phyloP scores from a whole-genome alignment of 2,797 vertebrate species.

The Chiloscyllium punctatum region DNA sequence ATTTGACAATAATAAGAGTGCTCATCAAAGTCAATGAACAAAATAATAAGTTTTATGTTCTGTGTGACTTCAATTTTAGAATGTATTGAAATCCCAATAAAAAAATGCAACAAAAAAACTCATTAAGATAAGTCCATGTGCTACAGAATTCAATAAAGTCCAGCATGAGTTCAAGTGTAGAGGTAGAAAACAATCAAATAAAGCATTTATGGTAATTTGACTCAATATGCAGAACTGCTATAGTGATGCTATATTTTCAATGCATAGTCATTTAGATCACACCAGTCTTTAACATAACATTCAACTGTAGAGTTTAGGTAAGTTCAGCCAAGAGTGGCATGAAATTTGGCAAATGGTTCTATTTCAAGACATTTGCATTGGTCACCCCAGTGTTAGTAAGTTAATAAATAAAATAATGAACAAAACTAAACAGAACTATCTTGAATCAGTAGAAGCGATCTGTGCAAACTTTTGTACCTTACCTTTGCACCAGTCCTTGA shows the following conservation, averaged over 20 bases:
- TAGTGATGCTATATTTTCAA: neutral
- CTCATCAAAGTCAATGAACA: neutral
- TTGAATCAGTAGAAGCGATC: slow-evolving; percentile 10
- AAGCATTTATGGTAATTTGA: neutral
- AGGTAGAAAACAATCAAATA: neutral
- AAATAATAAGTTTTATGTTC: neutral
- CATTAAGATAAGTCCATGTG: neutral
- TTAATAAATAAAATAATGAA: slow-evolving; percentile 11
- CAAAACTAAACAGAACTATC: slow-evolving; percentile 35
- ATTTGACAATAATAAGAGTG: neutral
- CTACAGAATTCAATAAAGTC: neutral
- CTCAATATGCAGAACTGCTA: neutral
- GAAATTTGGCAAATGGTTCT: slow-evolving; percentile 38
- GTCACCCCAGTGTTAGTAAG: neutral
- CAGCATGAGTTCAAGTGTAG: neutral
- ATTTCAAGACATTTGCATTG: neutral
- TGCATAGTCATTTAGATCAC: neutral
- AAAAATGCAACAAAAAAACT: neutral
- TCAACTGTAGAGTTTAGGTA: neutral
- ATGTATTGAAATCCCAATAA: neutral
- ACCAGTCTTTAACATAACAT: neutral
- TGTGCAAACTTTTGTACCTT: slow-evolving; percentile 43
- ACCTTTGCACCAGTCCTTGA: slow-evolving; percentile 47
- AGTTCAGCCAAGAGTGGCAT: slow-evolving; percentile 38
- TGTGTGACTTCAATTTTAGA: slow-evolving; percentile 4